phyloP scores from a whole-genome alignment of 1,140 invertebrate genomes.

The Drosophila ercepeae region DNA sequence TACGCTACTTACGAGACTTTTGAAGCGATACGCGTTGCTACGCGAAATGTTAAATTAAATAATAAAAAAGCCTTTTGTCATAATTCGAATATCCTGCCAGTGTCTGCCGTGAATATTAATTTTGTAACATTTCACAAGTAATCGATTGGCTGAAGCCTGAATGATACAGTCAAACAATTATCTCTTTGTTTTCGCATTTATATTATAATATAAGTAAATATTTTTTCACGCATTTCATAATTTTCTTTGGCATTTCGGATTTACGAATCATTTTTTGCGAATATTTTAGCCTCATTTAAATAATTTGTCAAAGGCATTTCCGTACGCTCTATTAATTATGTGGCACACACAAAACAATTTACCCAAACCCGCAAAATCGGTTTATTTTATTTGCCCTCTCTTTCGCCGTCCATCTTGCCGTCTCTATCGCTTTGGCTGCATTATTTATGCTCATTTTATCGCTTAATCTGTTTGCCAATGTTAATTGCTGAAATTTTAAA shows the following conservation, averaged over 20 bases:
- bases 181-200: not conserved
- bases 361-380: slow-evolving; percentile 1
- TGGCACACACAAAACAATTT: slow-evolving; percentile 37
- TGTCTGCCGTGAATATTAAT: slow-evolving; percentile 7
- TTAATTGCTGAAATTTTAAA: slow-evolving; percentile 64
- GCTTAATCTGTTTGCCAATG: slow-evolving; percentile 73
- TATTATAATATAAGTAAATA: slow-evolving; percentile 32
- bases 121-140: slow-evolving; percentile 16
- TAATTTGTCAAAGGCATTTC: slow-evolving; percentile 62
- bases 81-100: not conserved
- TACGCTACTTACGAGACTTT: not conserved
- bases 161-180: slow-evolving; percentile 6
- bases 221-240: slow-evolving; percentile 40
- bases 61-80: not conserved
- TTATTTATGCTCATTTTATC: slow-evolving; percentile 70
- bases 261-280: slow-evolving; percentile 35
- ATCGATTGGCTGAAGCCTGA: slow-evolving; percentile 12
- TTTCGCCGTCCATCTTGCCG: not conserved
- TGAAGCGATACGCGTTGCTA: not conserved
- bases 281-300: slow-evolving; percentile 61
- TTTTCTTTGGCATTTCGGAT: slow-evolving; percentile 37
- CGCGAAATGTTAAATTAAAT: not conserved
- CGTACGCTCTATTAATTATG: slow-evolving; percentile 74
- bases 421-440: slow-evolving; percentile 20
- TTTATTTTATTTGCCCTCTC: not conserved